Evolutionary conservation across 2,113 vertebrate species (phyloP), one percentile per base, ranked within the genome.

Genomic region (Helogale parvula): DNA sequence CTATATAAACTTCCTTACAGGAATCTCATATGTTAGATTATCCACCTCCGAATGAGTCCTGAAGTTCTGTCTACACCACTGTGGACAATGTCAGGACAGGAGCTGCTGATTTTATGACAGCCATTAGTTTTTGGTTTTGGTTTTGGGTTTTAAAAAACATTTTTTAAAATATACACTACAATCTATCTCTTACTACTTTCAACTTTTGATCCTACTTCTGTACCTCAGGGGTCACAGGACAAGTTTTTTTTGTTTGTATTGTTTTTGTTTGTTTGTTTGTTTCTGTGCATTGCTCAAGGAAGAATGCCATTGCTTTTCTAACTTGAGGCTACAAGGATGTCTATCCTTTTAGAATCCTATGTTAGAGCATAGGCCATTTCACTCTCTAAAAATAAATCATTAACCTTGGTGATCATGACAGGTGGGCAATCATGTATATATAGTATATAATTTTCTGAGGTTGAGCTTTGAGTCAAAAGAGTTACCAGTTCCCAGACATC

Each of bases 321-420:
- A 85, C 47, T 88, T 71, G 3, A 81, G 76, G 29, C 25, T n/a
- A 19, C 65, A 87, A 63, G 66, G 2, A 27, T 69, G 88, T 69
- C 27, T 85, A 84, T 7, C 88, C 21, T 60, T 60, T 60, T 60
- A 90, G 60, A 86, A 91, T 9, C 21, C 6, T 23, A 25, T 35
- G 77, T 90, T 71, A 88, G 95, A 88, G 88, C 50, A 68, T 9
- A 90, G 74, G 33, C 14, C 33, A 57, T 68, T 95, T 92, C 21
- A 72, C 13, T 91, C 16, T 47, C 33, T 84, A 76, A 93, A 88
- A 92, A 72, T 81, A 52, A 91, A 79, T 38, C 52, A 86, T 79
- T 80, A 88, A 94, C 45, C 52, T 95, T 76, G n/a, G 60, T 94
- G 80, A 88, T 38, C 15, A 90, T 50, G 33, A 83, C 77, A 91